These are phyloP conservation scores for Bemisia tabaci DNA, from an alignment of 1,140 invertebrate genomes.

Conservation along the genomic window DNA sequence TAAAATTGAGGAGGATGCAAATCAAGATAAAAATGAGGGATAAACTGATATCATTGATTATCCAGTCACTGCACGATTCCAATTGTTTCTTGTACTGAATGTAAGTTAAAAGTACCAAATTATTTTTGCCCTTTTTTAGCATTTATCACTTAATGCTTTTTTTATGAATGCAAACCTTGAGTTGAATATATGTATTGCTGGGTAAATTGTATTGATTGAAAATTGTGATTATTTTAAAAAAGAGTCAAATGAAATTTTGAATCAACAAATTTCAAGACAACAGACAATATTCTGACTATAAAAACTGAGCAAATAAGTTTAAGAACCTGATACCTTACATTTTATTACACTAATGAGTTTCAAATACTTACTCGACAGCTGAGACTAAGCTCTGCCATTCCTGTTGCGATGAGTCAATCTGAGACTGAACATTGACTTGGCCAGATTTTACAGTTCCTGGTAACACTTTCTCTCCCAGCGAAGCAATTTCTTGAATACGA, in stretches of 20 bases:
- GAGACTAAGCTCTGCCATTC: constrained; percentile 77
- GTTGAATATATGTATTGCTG: too few relatives aligned
- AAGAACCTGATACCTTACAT: too few relatives aligned
- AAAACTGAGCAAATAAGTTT: too few relatives aligned
- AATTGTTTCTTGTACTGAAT: neutral
- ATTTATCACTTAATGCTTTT: too few relatives aligned
- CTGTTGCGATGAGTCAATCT: constrained; percentile 74
- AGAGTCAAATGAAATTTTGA: too few relatives aligned
- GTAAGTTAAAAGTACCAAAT: constrained; percentile 5
- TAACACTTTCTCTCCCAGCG: constrained; percentile 75
- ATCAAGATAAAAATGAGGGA: neutral
- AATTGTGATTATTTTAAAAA: too few relatives aligned
- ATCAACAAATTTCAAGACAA: too few relatives aligned
- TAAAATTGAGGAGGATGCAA: neutral
- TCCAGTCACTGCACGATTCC: neutral
- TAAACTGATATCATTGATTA: neutral
- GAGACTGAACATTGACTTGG: constrained; percentile 68
- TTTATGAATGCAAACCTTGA: too few relatives aligned
- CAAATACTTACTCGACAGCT: constrained; percentile 41
- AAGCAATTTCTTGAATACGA: constrained; percentile 61
- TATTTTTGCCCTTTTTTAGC: too few relatives aligned
- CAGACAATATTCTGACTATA: too few relatives aligned
- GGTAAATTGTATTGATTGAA: too few relatives aligned
- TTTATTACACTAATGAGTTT: too few relatives aligned
- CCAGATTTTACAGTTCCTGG: constrained; percentile 74